These are phyloP conservation scores for Cotesia chilonis DNA, from an alignment of 1,140 invertebrate species.

Conservation along the genomic window DNA sequence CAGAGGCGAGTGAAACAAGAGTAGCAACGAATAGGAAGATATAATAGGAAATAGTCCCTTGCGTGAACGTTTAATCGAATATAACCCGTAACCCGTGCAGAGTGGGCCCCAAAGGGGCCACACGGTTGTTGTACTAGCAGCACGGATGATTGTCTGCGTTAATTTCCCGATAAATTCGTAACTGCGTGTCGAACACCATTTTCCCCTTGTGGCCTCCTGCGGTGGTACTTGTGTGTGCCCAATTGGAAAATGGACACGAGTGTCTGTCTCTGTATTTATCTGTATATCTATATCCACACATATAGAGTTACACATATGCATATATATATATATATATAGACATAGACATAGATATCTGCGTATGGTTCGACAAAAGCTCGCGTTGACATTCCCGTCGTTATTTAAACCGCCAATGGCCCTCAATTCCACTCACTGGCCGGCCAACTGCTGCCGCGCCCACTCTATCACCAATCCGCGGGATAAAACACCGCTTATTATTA, in stretches of 20 bases:
- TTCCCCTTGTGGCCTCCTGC: not conserved
- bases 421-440: not conserved
- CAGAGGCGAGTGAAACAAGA: not conserved
- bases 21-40: not conserved
- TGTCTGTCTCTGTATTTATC: too few species aligned
- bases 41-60: slow-evolving; percentile 14
- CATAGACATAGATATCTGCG: too few species aligned
- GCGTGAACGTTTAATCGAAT: slow-evolving; percentile 18
- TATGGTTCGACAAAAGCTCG: not conserved
- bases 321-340: too few species aligned
- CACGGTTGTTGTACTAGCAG: not conserved
- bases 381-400: slow-evolving; percentile 29
- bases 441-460: not conserved
- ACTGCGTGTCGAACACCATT: slow-evolving; percentile 28
- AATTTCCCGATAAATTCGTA: slow-evolving; percentile 52
- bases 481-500: slow-evolving; percentile 6
- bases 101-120: too few species aligned
- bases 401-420: slow-evolving; percentile 39
- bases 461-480: slow-evolving; percentile 15
- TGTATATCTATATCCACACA: too few species aligned
- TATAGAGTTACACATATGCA: too few species aligned
- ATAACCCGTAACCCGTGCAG: slow-evolving; percentile 10
- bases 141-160: slow-evolving; percentile 19
- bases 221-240: not conserved
- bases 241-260: slow-evolving; percentile 18